Conservation (phyloP, 2,888 invertebrate genomes). For the Dasysyrphus albostriatus region DNA sequence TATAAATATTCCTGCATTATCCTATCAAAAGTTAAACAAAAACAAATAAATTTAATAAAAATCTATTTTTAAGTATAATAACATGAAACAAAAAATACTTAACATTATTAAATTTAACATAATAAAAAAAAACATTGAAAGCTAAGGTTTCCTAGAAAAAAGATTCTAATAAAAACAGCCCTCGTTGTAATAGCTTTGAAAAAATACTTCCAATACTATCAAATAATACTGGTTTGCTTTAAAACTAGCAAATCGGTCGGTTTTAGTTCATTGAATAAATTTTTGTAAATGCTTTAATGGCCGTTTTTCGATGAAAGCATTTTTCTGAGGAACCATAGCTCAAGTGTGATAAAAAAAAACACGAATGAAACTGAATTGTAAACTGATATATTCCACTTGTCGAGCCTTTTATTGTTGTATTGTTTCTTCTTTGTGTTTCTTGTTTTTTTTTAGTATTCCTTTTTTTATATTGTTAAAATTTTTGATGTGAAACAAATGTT, state of each 20-base stretch:
- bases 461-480: conserved; percentile 27
- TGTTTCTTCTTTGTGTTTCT: conserved; percentile 15
- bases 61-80: conserved; percentile 54
- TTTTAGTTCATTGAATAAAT: neutral
- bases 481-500: conserved; percentile 44
- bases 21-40: conserved; percentile 52
- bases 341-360: conserved; percentile 17
- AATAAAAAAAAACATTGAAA: neutral
- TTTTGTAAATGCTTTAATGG: neutral
- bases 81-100: conserved; percentile 14
- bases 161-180: neutral
- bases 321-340: neutral
- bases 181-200: neutral
- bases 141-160: neutral
- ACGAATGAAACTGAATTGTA: conserved; percentile 28
- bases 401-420: conserved; percentile 20
- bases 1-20: conserved; percentile 68
- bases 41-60: conserved; percentile 20
- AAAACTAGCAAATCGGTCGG: neutral
- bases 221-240: neutral
- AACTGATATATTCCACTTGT: conserved; percentile 66
- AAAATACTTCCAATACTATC: neutral
- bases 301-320: neutral
- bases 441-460: neutral
- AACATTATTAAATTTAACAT: conserved; percentile 20